phyloP scores from a whole-genome alignment of 2,888 invertebrate species.

The Ophion costatus region DNA sequence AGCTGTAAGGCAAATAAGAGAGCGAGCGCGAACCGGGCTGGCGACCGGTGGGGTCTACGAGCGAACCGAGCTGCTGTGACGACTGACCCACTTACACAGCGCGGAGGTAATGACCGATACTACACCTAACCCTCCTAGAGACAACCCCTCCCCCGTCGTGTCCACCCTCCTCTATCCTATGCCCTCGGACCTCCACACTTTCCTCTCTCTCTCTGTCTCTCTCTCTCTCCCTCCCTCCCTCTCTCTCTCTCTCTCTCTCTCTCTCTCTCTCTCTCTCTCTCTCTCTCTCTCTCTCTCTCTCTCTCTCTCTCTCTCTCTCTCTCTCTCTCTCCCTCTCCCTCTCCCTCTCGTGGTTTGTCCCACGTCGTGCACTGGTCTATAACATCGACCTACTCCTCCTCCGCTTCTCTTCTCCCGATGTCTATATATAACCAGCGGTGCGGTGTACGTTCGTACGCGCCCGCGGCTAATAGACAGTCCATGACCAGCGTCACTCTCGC shows the following conservation, averaged over 20 bases:
- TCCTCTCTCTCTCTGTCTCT: conserved; percentile 44
- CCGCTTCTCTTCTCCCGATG: conserved; percentile 11
- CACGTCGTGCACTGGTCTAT: conserved; percentile 30
- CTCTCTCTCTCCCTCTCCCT: conserved; percentile 51
- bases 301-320: conserved; percentile 36
- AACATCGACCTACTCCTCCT: conserved; percentile 49
- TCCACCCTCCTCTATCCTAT: conserved; percentile 55
- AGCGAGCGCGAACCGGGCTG: conserved; percentile 59
- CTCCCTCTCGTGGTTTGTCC: conserved; percentile 37
- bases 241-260: conserved; percentile 42
- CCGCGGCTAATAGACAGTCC: conserved; percentile 54
- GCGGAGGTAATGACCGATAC: conserved; percentile 84
- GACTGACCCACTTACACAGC: conserved; percentile 83
- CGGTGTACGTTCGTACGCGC: conserved; percentile 28
- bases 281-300: conserved; percentile 51
- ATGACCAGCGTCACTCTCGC: conserved; percentile 62
- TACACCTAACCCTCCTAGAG: conserved; percentile 81
- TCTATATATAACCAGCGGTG: conserved; percentile 18
- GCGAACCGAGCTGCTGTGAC: conserved; percentile 81
- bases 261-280: conserved; percentile 51
- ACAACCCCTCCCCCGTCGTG: conserved; percentile 64
- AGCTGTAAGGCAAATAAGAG: conserved; percentile 33
- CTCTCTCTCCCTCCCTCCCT: conserved; percentile 32
- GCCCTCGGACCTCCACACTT: conserved; percentile 63
- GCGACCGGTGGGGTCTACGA: conserved; percentile 69